Conservation (phyloP, 2,888 invertebrate species). For the Listrodromus nycthemerus region DNA sequence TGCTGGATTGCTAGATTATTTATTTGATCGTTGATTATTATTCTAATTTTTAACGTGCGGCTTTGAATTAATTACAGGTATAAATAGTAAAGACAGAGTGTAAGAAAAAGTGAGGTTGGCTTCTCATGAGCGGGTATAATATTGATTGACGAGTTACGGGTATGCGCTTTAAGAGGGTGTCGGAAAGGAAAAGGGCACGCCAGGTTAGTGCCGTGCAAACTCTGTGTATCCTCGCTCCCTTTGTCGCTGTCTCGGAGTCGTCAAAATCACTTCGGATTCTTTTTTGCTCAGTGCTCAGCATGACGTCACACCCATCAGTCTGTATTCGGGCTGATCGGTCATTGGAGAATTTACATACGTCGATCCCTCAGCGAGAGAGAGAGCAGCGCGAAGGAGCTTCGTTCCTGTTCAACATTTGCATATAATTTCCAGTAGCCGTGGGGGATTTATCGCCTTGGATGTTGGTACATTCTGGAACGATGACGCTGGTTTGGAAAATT, state of each 20-base stretch:
- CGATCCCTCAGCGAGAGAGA: constrained; percentile 77
- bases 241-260: constrained; percentile 75
- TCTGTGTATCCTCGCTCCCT: constrained; percentile 33
- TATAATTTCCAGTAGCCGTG: constrained; percentile 61
- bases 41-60: constrained; percentile 23
- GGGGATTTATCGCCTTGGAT: constrained; percentile 33
- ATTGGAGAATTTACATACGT: constrained; percentile 81
- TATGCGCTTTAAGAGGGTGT: constrained; percentile 55
- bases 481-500: not conserved
- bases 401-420: constrained; percentile 71
- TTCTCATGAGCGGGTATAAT: constrained; percentile 78
- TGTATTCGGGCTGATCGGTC: constrained; percentile 77
- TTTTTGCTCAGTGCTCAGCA: constrained; percentile 74
- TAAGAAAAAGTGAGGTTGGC: constrained; percentile 52
- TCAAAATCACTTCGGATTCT: constrained; percentile 79
- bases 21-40: constrained; percentile 46
- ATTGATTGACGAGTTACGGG: constrained; percentile 79
- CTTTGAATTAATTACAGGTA: constrained; percentile 47
- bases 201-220: constrained; percentile 31
- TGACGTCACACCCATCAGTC: constrained; percentile 77
- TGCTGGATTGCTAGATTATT: constrained; percentile 12
- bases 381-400: constrained; percentile 17
- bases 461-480: not conserved
- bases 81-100: constrained; percentile 48
- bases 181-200: constrained; percentile 63